Conservation (phyloP, 2,797 vertebrate genomes). For the Harpagifer antarcticus region DNA sequence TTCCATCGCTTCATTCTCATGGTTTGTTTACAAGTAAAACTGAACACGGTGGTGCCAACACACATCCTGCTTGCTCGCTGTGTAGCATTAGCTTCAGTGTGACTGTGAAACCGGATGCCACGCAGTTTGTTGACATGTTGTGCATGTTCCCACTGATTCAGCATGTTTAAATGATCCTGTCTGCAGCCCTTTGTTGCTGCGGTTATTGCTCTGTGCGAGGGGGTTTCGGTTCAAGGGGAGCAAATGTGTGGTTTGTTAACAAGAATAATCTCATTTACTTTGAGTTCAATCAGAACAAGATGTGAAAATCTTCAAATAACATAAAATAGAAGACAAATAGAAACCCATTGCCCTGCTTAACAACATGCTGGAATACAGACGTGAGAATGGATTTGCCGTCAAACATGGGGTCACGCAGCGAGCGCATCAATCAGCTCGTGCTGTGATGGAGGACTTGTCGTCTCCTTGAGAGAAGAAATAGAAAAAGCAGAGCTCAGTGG, state of each 20-base stretch:
- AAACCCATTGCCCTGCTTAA: neutral
- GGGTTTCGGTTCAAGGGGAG: neutral
- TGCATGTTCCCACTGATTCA: constrained; percentile 4
- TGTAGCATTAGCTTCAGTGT: constrained; percentile 12
- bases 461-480: constrained; percentile 1
- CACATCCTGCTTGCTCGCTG: constrained; percentile 1
- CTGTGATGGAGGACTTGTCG: constrained; percentile 47
- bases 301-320: neutral
- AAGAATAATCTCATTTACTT: constrained; percentile 6
- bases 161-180: constrained; percentile 1
- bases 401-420: constrained; percentile 54
- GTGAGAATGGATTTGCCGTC: constrained; percentile 41
- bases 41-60: neutral
- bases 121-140: neutral
- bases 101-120: constrained; percentile 25
- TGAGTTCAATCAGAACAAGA: constrained; percentile 7
- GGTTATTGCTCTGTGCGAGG: constrained; percentile 3
- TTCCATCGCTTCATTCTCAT: neutral
- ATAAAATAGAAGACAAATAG: constrained; percentile 1
- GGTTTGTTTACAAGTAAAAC: neutral
- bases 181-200: neutral
- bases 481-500: constrained; percentile 40
- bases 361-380: constrained; percentile 15
- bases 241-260: constrained; percentile 23
- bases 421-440: constrained; percentile 60